phyloP scores from a whole-genome alignment of 2,113 vertebrate species.

The Tauraco erythrolophus region DNA sequence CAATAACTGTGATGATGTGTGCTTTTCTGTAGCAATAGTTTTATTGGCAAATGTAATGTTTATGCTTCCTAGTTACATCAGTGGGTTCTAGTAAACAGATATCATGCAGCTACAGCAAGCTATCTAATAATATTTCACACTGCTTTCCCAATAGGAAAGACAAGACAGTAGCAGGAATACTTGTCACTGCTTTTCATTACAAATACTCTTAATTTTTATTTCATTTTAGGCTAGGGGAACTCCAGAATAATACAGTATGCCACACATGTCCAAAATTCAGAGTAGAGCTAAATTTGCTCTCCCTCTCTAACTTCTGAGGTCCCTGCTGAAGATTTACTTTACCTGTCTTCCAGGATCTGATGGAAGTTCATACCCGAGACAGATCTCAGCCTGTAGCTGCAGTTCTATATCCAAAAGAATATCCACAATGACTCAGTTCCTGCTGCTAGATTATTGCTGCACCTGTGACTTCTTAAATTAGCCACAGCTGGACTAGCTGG shows the following conservation, averaged over 20 bases:
- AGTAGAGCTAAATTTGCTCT: not conserved
- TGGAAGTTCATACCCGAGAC: not conserved
- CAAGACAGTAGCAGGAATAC: slow-evolving; percentile 11
- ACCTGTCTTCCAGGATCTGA: not conserved
- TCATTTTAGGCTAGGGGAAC: not conserved
- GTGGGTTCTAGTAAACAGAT: slow-evolving; percentile 56
- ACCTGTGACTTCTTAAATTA: slow-evolving; percentile 64
- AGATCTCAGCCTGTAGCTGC: not conserved
- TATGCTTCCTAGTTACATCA: slow-evolving; percentile 61
- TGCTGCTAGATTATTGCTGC: slow-evolving; percentile 59
- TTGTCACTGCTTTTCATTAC: not conserved
- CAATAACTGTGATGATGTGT: slow-evolving; percentile 62
- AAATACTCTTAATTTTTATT: slow-evolving; percentile 11
- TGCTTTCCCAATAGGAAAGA: slow-evolving; percentile 34
- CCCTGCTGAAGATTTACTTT: not conserved
- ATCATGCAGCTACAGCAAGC: slow-evolving; percentile 33
- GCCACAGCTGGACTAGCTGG: slow-evolving; percentile 42
- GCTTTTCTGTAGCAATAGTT: slow-evolving; percentile 68
- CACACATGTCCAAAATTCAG: not conserved
- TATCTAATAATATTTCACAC: slow-evolving; percentile 46
- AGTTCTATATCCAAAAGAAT: not conserved
- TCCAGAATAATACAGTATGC: not conserved
- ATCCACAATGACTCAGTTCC: not conserved
- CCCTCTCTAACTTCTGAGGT: not conserved
- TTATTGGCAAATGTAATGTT: slow-evolving; percentile 67